A percentile compares a stretch with the other conserved stretches of the same genome.
Conservation (phyloP, 2,113 vertebrate species). For the Suncus etruscus region DNA sequence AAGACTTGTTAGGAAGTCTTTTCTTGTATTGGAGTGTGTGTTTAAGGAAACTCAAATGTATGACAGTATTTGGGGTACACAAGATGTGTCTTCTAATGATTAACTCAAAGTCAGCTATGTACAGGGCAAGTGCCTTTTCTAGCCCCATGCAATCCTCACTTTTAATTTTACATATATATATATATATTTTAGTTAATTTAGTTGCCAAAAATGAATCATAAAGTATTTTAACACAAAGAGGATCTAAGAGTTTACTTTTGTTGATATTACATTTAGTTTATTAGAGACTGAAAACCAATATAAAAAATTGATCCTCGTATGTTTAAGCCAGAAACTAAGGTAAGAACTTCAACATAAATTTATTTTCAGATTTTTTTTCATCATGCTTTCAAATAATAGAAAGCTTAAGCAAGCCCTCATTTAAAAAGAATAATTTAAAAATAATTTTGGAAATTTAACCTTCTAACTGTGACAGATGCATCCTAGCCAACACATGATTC, state of each 20-base stretch:
- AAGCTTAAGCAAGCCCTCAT: not conserved
- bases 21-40: not conserved
- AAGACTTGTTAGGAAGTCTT: conserved; percentile 39
- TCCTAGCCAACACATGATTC: not conserved
- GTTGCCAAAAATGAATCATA: conserved; percentile 26
- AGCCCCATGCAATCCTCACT: not conserved
- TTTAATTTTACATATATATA: conserved; percentile 55
- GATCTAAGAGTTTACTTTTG: conserved; percentile 1
- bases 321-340: not conserved
- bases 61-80: too few species aligned
- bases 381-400: conserved; percentile 46
- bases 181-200: not conserved
- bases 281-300: not conserved
- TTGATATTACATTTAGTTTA: not conserved
- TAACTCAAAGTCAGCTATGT: not conserved
- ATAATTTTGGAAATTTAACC: conserved; percentile 33
- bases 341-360: not conserved
- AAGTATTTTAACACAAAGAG: conserved; percentile 19
- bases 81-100: not conserved
- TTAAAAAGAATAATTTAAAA: conserved; percentile 37
- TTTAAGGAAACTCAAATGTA: too few species aligned
- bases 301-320: not conserved
- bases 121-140: not conserved
- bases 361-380: conserved; percentile 44
- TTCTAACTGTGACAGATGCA: conserved; percentile 32